Conservation (phyloP, 2,888 invertebrate genomes). For the Arctia plantaginis region DNA sequence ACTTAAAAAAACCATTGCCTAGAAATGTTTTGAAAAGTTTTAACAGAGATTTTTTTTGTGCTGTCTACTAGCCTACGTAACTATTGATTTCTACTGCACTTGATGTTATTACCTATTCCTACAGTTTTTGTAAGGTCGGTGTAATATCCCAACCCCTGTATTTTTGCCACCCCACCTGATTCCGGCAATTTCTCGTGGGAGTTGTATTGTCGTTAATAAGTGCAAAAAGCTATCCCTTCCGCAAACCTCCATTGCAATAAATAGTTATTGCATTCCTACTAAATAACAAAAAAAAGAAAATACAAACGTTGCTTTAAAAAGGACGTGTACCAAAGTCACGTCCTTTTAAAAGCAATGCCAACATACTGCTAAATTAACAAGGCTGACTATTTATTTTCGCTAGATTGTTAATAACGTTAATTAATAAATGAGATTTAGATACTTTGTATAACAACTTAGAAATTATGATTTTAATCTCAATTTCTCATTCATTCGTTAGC, state of each 20-base stretch:
- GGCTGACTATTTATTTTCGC: background rate
- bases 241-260: slow-evolving; percentile 56
- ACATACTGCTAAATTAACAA: background rate
- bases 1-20: background rate
- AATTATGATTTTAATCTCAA: slow-evolving; percentile 49
- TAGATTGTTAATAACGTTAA: background rate
- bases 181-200: slow-evolving; percentile 78
- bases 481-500: slow-evolving; percentile 45
- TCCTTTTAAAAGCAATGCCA: background rate
- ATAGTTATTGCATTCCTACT: slow-evolving; percentile 35
- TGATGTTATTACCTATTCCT: slow-evolving; percentile 62
- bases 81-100: slow-evolving; percentile 56
- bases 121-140: slow-evolving; percentile 56
- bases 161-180: slow-evolving; percentile 70
- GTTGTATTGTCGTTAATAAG: slow-evolving; percentile 71
- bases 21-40: background rate
- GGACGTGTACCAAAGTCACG: background rate
- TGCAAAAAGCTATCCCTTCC: slow-evolving; percentile 65
- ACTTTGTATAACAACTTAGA: slow-evolving; percentile 37
- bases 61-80: background rate
- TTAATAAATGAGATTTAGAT: slow-evolving; percentile 23
- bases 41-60: background rate
- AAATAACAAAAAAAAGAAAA: background rate
- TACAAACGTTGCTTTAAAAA: background rate
- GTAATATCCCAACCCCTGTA: slow-evolving; percentile 68